These are phyloP conservation scores for Drymodes brunneopygia DNA, from an alignment of 2,113 vertebrate genomes.

Conservation along the genomic window DNA sequence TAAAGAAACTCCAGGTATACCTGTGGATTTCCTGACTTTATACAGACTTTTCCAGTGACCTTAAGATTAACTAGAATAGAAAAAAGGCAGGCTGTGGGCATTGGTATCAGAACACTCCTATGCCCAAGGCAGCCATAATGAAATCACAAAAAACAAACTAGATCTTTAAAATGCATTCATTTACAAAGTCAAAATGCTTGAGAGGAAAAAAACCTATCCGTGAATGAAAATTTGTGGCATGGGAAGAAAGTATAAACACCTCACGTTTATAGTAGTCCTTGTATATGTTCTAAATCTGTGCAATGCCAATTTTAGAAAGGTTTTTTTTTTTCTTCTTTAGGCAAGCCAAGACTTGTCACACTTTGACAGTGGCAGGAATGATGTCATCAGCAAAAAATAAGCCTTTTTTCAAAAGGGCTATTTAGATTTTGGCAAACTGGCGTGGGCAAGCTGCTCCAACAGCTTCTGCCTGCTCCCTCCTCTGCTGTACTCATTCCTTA, in stretches of 20 bases:
- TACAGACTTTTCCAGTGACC: background rate
- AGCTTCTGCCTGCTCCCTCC: slow-evolving; percentile 52
- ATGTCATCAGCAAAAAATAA: slow-evolving; percentile 61
- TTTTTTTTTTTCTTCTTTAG: background rate
- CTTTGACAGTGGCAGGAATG: slow-evolving; percentile 56
- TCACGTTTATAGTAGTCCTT: background rate
- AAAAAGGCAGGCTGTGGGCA: background rate
- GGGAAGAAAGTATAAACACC: background rate
- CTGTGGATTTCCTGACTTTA: background rate
- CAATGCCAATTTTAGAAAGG: background rate
- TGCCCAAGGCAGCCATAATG: background rate
- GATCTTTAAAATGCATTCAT: background rate
- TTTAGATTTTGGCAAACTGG: slow-evolving; percentile 57
- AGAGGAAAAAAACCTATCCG: background rate
- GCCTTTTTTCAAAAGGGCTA: slow-evolving; percentile 15
- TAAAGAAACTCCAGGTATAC: background rate
- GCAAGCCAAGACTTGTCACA: slow-evolving; percentile 37
- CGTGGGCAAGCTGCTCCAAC: slow-evolving; percentile 55
- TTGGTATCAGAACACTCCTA: background rate
- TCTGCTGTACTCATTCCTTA: slow-evolving; percentile 57
- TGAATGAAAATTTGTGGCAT: background rate
- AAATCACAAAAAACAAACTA: background rate
- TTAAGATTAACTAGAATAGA: background rate
- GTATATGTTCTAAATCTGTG: background rate
- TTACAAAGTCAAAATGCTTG: background rate